phyloP scores from a whole-genome alignment of 1,140 invertebrate genomes.

The Euglossa dilemma region DNA sequence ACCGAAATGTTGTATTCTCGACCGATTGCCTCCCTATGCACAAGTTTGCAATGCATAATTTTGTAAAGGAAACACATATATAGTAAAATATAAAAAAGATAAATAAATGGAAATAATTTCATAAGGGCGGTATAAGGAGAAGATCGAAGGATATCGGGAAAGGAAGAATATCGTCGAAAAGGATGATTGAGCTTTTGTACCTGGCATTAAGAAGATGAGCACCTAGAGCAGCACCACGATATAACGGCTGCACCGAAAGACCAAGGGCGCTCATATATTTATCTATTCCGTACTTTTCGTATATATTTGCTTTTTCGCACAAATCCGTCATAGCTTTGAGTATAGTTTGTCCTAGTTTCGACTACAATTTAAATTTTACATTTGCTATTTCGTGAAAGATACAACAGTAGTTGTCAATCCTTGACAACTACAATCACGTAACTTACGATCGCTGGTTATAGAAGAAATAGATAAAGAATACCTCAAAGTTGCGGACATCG shows the following conservation, averaged over 20 bases:
- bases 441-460: no score
- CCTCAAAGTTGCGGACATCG: neutral
- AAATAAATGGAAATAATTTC: neutral
- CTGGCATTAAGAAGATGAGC: constrained; percentile 66
- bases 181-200: constrained; percentile 43
- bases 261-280: constrained; percentile 72
- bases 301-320: constrained; percentile 50
- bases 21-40: constrained; percentile 50
- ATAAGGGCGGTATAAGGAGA: no score
- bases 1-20: constrained; percentile 55
- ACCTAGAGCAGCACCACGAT: constrained; percentile 74
- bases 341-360: constrained; percentile 5
- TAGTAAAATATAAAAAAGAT: no score
- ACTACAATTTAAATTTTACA: constrained; percentile 19
- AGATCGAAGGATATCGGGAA: neutral
- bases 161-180: no score
- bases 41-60: no score
- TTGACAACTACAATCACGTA: no score
- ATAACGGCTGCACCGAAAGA: constrained; percentile 71
- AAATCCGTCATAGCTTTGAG: constrained; percentile 24
- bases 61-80: neutral
- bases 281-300: constrained; percentile 68
- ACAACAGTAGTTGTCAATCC: no score
- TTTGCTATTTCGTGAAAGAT: neutral
- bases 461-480: neutral